phyloP scores from a whole-genome alignment of 2,797 vertebrate species.

The Rachycentron canadum region DNA sequence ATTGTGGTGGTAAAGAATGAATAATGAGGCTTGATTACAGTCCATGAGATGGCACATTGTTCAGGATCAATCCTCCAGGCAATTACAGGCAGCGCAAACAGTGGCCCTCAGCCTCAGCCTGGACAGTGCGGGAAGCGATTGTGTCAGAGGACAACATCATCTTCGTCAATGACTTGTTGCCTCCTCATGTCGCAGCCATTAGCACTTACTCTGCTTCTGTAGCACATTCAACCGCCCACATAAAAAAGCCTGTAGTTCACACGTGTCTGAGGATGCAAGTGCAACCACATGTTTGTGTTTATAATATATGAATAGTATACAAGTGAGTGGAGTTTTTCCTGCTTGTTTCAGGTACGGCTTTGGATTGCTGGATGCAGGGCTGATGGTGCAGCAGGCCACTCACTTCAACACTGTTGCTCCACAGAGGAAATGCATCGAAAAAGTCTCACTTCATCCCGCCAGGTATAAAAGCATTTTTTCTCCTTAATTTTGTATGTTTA shows the following conservation, averaged over 20 bases:
- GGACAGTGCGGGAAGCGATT: slow-evolving; percentile 78
- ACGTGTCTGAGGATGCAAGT: slow-evolving; percentile 29
- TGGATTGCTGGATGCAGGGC: slow-evolving; percentile 76
- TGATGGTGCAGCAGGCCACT: slow-evolving; percentile 79
- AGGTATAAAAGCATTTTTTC: slow-evolving; percentile 54
- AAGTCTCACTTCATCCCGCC: slow-evolving; percentile 50
- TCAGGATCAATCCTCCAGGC: slow-evolving; percentile 85
- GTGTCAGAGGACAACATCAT: slow-evolving; percentile 83
- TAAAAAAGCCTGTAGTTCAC: slow-evolving; percentile 50
- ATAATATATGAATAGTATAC: neutral
- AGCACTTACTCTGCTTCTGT: slow-evolving; percentile 62
- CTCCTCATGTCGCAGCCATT: slow-evolving; percentile 76
- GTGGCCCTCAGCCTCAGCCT: slow-evolving; percentile 69
- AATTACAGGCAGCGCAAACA: slow-evolving; percentile 81
- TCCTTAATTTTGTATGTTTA: neutral
- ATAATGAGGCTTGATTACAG: slow-evolving; percentile 88
- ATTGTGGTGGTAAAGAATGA: slow-evolving; percentile 81
- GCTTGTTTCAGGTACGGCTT: slow-evolving; percentile 74
- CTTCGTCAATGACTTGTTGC: slow-evolving; percentile 84
- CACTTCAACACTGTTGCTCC: slow-evolving; percentile 47
- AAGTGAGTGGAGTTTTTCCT: slow-evolving; percentile 1
- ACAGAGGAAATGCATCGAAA: slow-evolving; percentile 70
- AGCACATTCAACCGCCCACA: slow-evolving; percentile 49
- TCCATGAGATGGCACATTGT: slow-evolving; percentile 81
- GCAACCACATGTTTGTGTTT: slow-evolving; percentile 16